Percentiles rank a stretch among this genome's conserved stretches.
phyloP scores from a whole-genome alignment of 2,888 invertebrate genomes.

The Drepanosiphum platanoidis region DNA sequence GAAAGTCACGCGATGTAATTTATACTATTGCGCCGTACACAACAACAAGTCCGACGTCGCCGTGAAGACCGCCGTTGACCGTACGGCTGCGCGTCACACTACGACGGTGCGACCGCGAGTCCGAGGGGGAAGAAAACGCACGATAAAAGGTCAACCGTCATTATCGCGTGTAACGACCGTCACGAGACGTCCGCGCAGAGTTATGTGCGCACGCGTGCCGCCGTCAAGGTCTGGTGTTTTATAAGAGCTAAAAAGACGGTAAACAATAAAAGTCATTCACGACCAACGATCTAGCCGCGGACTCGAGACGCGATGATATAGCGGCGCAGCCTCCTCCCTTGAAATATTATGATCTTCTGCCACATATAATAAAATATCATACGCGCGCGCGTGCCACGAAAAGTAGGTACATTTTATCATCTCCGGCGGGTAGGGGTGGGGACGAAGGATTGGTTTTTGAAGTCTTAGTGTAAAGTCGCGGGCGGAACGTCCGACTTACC shows the following conservation, averaged over 20 bases:
- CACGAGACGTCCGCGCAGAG: background rate
- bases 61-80: background rate
- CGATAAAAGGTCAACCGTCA: background rate
- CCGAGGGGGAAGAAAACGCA: background rate
- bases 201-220: background rate
- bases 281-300: too few species aligned
- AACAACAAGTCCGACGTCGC: background rate
- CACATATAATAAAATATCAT: too few species aligned
- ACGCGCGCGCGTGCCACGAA: too few species aligned
- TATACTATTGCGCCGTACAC: background rate
- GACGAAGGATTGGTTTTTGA: too few species aligned
- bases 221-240: background rate
- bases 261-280: conserved; percentile 13
- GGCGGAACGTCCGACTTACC: too few species aligned
- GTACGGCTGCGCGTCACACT: background rate
- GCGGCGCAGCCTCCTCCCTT: too few species aligned
- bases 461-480: too few species aligned
- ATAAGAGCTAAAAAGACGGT: background rate
- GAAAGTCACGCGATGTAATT: background rate
- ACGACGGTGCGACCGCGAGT: background rate
- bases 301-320: too few species aligned
- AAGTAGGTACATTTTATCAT: too few species aligned
- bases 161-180: conserved; percentile 23
- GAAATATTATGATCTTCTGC: too few species aligned
- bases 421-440: too few species aligned